A percentile compares a stretch with the other conserved stretches of the same genome.
These are phyloP conservation scores for Drosophila sulfurigaster DNA, from an alignment of 1,140 invertebrate genomes.

Conservation along the genomic window DNA sequence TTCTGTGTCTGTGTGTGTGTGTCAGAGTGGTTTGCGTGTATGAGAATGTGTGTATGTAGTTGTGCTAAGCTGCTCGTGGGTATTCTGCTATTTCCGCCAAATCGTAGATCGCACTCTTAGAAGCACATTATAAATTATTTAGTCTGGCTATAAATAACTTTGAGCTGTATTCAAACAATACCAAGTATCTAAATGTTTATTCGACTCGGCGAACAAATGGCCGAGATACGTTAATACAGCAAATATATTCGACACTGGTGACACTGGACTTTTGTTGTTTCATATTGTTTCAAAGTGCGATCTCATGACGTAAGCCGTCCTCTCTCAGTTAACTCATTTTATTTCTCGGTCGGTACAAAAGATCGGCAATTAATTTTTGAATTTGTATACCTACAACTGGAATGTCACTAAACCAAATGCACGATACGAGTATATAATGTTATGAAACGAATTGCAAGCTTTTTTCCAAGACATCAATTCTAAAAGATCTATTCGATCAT, in stretches of 20 bases:
- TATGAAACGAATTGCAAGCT: conserved; percentile 55
- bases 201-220: background rate
- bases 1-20: background rate
- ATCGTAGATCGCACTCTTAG: conserved; percentile 23
- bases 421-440: conserved; percentile 12
- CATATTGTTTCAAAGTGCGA: conserved; percentile 33
- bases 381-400: conserved; percentile 30
- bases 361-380: conserved; percentile 19
- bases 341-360: conserved; percentile 10
- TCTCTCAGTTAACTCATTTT: conserved; percentile 19
- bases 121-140: conserved; percentile 4
- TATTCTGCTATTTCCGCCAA: conserved; percentile 53
- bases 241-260: background rate
- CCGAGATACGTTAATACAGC: background rate
- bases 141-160: conserved; percentile 28
- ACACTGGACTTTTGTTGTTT: conserved; percentile 19
- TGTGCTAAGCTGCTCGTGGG: conserved; percentile 36
- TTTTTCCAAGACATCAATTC: conserved; percentile 42
- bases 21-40: background rate
- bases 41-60: background rate
- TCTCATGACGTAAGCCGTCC: conserved; percentile 62
- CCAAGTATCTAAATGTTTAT: background rate
- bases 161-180: conserved; percentile 7
- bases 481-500: conserved; percentile 59
- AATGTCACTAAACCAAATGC: conserved; percentile 13